phyloP scores from a whole-genome alignment of 2,888 invertebrate species.

The Agrotis segetum region DNA sequence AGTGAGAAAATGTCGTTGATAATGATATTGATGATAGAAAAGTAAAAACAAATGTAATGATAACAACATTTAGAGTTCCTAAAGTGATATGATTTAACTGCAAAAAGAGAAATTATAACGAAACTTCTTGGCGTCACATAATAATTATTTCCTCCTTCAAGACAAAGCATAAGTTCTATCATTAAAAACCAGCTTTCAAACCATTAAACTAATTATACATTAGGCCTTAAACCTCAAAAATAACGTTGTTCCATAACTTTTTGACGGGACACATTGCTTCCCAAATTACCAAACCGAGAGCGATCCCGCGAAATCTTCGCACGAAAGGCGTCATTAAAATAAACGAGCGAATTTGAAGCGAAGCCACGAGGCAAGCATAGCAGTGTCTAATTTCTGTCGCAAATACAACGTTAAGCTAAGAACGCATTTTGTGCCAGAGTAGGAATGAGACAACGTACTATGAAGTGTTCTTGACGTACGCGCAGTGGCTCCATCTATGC shows the following conservation, averaged over 20 bases:
- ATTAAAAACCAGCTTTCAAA: constrained; percentile 11
- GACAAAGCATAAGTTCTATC: constrained; percentile 5
- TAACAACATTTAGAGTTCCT: too few species aligned
- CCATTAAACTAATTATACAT: constrained; percentile 24
- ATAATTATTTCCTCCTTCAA: neutral
- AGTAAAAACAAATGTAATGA: too few species aligned
- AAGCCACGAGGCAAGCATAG: constrained; percentile 47
- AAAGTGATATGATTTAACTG: too few species aligned
- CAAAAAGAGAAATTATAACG: too few species aligned
- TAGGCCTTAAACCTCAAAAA: constrained; percentile 23
- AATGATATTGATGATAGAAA: neutral
- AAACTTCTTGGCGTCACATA: too few species aligned
- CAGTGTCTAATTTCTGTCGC: constrained; percentile 49
- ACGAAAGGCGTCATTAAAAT: constrained; percentile 62
- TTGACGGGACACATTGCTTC: constrained; percentile 48
- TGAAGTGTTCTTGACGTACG: too few species aligned
- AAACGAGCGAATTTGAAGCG: constrained; percentile 57
- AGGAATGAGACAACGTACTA: constrained; percentile 30
- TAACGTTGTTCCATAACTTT: constrained; percentile 49
- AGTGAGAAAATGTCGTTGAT: neutral
- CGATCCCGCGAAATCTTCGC: constrained; percentile 58
- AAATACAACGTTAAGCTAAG: constrained; percentile 45
- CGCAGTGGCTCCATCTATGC: too few species aligned
- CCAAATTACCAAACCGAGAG: constrained; percentile 44
- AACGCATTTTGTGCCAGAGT: constrained; percentile 24